Evolutionary conservation across 2,113 vertebrate species (phyloP).

Genomic region (Urocolius indicus): DNA sequence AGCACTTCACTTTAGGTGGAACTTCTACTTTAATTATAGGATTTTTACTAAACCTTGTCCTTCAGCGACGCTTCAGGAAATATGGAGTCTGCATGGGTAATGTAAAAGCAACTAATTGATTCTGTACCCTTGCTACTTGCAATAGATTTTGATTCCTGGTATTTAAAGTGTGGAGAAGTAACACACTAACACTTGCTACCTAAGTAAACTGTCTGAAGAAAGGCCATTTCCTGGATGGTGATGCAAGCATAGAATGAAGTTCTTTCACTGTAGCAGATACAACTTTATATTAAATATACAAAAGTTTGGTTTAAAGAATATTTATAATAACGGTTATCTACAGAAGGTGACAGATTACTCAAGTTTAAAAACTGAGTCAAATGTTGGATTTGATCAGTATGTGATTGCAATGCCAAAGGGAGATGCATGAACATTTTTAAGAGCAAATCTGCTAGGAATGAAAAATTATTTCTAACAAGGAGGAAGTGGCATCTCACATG

Average conservation of each 20-base stretch:
- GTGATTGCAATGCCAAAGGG: not conserved
- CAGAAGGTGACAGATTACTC: conserved; percentile 4
- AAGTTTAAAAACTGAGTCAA: conserved; percentile 4
- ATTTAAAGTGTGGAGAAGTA: not conserved
- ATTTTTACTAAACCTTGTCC: conserved; percentile 57
- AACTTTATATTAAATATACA: conserved; percentile 1
- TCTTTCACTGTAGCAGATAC: conserved; percentile 5
- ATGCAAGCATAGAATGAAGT: conserved; percentile 29
- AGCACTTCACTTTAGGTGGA: not conserved
- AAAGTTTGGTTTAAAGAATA: not conserved
- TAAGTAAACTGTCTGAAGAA: not conserved
- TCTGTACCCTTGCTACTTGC: not conserved
- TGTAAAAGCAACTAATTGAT: conserved; percentile 35
- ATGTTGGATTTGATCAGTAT: conserved; percentile 10
- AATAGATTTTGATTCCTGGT: not conserved
- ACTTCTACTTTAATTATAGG: conserved; percentile 56
- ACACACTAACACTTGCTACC: not conserved
- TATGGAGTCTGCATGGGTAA: conserved; percentile 15
- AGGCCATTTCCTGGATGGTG: not conserved
- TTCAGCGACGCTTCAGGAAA: conserved; percentile 10
- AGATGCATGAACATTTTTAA: conserved; percentile 1
- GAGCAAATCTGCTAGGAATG: conserved; percentile 22
- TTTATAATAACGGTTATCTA: conserved; percentile 15
- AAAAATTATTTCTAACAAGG: not conserved
- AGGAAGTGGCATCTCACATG: not conserved